Conservation (phyloP, 2,888 invertebrate species). For the Drosophila rubida region DNA sequence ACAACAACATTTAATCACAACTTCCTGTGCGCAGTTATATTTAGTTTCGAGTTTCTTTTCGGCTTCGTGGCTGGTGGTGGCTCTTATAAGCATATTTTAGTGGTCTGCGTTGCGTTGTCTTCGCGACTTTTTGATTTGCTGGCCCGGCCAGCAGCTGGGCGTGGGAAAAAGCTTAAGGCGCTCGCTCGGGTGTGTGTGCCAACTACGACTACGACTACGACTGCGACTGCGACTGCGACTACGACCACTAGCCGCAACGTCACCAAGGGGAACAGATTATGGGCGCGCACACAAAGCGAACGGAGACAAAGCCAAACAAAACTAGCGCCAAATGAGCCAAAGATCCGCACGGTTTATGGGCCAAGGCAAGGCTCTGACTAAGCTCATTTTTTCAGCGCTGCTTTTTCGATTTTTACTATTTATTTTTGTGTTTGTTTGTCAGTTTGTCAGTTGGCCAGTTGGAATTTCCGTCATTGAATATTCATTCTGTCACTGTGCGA, state of each 20-base stretch:
- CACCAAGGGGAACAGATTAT: constrained; percentile 34
- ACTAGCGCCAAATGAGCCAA: constrained; percentile 49
- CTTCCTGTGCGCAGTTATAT: constrained; percentile 69
- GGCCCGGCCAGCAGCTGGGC: constrained; percentile 55
- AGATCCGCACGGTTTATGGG: constrained; percentile 45
- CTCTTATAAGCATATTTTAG: constrained; percentile 19
- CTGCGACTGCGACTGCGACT: not conserved
- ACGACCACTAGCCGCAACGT: constrained; percentile 27
- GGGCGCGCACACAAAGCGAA: not conserved
- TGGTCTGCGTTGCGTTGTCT: constrained; percentile 20
- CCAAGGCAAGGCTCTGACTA: constrained; percentile 52
- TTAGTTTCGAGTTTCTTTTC: constrained; percentile 32
- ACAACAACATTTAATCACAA: constrained; percentile 74
- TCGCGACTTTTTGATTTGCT: constrained; percentile 54
- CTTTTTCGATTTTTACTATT: too few species aligned
- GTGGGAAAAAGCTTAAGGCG: constrained; percentile 77
- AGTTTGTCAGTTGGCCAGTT: not conserved
- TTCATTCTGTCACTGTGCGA: constrained; percentile 45
- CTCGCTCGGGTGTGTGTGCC: constrained; percentile 57
- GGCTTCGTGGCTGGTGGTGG: constrained; percentile 1
- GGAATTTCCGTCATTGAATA: constrained; percentile 51
- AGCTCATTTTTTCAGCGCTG: constrained; percentile 17
- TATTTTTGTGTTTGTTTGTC: not conserved
- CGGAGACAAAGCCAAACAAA: constrained; percentile 1
- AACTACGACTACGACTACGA: not conserved